Evolutionary conservation across 1,140 invertebrate genomes (phyloP).

Genomic region (Lutraria rhynchaena): DNA sequence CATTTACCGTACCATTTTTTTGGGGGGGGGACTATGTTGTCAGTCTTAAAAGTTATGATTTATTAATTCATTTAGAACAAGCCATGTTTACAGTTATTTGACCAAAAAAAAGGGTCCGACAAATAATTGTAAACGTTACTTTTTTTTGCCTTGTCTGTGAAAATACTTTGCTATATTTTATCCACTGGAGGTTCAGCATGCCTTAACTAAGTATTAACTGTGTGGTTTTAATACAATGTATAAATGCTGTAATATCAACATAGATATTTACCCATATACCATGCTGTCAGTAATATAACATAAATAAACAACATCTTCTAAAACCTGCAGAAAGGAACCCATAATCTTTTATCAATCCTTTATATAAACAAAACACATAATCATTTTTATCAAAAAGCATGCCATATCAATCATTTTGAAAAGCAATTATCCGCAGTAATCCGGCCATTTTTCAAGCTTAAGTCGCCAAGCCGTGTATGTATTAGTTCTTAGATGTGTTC

Average conservation of each 20-base stretch:
- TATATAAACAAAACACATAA: constrained; percentile 29
- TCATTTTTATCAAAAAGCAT: constrained; percentile 37
- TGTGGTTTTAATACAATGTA: too few relatives aligned
- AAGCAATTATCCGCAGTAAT: constrained; percentile 43
- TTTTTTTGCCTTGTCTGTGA: too few relatives aligned
- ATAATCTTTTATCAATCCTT: not conserved
- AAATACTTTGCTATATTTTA: too few relatives aligned
- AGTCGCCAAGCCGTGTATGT: constrained; percentile 5
- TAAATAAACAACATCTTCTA: constrained; percentile 19
- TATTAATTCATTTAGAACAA: not conserved
- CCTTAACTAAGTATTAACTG: too few relatives aligned
- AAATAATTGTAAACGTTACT: too few relatives aligned
- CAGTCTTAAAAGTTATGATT: not conserved
- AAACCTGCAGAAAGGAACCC: not conserved
- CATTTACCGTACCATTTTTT: too few relatives aligned
- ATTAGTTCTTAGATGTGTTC: constrained; percentile 5
- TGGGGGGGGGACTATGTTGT: not conserved
- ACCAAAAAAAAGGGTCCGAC: too few relatives aligned
- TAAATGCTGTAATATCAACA: too few relatives aligned
- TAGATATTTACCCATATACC: constrained; percentile 9
- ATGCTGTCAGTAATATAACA: constrained; percentile 7
- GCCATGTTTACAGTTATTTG: too few relatives aligned
- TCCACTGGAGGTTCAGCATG: too few relatives aligned
- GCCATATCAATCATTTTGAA: constrained; percentile 41
- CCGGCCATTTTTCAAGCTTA: constrained; percentile 49